These are phyloP conservation scores for Apteryx mantelli DNA, from an alignment of 2,113 vertebrate genomes.

Conservation along the genomic window DNA sequence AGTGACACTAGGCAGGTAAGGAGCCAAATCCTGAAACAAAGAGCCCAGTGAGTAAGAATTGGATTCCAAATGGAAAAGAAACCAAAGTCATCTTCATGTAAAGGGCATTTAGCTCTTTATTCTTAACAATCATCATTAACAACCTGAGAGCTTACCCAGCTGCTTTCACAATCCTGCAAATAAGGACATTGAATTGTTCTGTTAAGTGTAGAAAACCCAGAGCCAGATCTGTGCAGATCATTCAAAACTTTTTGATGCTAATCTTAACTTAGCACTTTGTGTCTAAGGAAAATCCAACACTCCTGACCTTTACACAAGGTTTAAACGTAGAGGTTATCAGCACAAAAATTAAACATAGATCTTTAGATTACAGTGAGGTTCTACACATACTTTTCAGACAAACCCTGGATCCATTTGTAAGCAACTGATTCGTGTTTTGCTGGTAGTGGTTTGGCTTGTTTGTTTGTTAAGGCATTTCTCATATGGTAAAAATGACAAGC, in stretches of 20 bases:
- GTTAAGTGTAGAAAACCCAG: not conserved
- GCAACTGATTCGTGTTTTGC: not conserved
- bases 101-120: not conserved
- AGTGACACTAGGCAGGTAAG: constrained; percentile 95
- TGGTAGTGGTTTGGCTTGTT: not conserved
- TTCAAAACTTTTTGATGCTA: not conserved
- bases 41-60: not conserved
- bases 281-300: not conserved
- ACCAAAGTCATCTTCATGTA: not conserved
- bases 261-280: not conserved
- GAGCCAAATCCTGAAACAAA: constrained; percentile 90
- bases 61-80: not conserved
- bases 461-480: constrained; percentile 27
- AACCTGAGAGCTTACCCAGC: not conserved
- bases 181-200: not conserved
- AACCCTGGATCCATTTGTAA: not conserved
- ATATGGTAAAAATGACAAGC: not conserved
- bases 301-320: constrained; percentile 32
- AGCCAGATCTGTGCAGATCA: not conserved
- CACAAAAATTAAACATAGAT: constrained; percentile 32
- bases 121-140: not conserved
- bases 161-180: not conserved
- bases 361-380: not conserved
- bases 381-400: constrained; percentile 21
- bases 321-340: constrained; percentile 22